phyloP scores from a whole-genome alignment of 2,797 vertebrate species.

The Pangasius sanitwongsei region DNA sequence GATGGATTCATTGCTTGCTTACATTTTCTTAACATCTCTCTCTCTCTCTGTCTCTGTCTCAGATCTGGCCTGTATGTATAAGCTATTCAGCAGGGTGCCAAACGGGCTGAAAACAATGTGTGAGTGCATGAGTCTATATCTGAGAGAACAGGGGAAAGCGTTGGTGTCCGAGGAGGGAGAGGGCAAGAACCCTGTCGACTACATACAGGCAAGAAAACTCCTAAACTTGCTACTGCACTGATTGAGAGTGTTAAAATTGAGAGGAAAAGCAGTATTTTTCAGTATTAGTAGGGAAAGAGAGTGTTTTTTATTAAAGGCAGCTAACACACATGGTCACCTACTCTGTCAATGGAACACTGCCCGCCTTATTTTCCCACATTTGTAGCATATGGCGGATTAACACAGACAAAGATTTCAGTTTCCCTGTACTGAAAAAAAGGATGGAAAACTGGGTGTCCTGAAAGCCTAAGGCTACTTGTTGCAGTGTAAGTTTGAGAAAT shows the following conservation, averaged over 20 bases:
- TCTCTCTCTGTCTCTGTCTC: not conserved
- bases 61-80: constrained; percentile 99
- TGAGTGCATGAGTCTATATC: constrained; percentile 95
- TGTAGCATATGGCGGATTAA: no score
- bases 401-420: no score
- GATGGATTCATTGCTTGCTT: not conserved
- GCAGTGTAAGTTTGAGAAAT: no score
- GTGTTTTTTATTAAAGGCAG: not conserved
- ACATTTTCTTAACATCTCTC: not conserved
- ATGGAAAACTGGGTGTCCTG: not conserved
- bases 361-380: no score
- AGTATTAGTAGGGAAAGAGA: not conserved
- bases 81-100: constrained; percentile 94
- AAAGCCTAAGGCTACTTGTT: no score
- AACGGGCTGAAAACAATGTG: constrained; percentile 99
- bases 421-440: not conserved
- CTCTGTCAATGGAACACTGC: not conserved
- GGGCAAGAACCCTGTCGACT: constrained; percentile 97
- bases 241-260: not conserved
- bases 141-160: constrained; percentile 96
- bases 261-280: not conserved
- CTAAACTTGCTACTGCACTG: not conserved
- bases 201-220: constrained; percentile 86
- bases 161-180: constrained; percentile 97
- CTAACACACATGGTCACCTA: not conserved